Base-by-base conservation (phyloP, 2,888 invertebrate genomes). In the Caenorhabditis afra region DNA sequence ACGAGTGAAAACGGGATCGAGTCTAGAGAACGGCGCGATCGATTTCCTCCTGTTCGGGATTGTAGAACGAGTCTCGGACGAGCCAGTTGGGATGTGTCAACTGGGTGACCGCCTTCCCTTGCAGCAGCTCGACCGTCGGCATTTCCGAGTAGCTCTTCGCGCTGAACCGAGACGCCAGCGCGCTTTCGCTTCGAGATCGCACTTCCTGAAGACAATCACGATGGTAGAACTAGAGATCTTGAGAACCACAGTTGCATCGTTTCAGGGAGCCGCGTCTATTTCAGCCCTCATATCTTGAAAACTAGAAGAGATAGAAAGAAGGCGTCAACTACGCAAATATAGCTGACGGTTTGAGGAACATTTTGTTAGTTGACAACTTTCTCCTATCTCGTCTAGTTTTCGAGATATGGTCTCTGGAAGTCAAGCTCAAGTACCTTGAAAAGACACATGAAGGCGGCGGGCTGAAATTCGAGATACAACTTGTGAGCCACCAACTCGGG, bases 401-500 rank as follows among this genome's bases (percentile, higher is more conserved):
- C n/a, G n/a, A n/a, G n/a, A n/a, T n/a, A n/a, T n/a, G n/a, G n/a
- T n/a, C n/a, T n/a, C n/a, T n/a, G n/a, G n/a, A n/a, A n/a, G n/a
- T n/a, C n/a, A n/a, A n/a, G 37, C 37, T 37, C 37, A 37, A 37
- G 37, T 52, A 80, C 83, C 74, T 84, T 84, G 41, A 84, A 67
- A 29, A 82, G 53, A 47, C 85, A 85, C 75, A 85, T 79, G 44
- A 78, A 81, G 3, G 81, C 82, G 4, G 85, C 85, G 0, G 85
- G 82, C 47, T 85, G 61, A 50, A 67, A 84, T n/a, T 73, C 75
- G 3, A 83, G 47, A 61, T 85, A 85, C 12, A 85, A 55, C 52
- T 85, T 85, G 68, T 85, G 85, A 1, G 83, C 83, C 0, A 85
- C 71, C 3, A 84, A 44, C 37, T 84, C 84, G 10, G 84, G 82